Evolutionary conservation across 1,140 invertebrate species (phyloP).

Genomic region (Cherax quadricarinatus): DNA sequence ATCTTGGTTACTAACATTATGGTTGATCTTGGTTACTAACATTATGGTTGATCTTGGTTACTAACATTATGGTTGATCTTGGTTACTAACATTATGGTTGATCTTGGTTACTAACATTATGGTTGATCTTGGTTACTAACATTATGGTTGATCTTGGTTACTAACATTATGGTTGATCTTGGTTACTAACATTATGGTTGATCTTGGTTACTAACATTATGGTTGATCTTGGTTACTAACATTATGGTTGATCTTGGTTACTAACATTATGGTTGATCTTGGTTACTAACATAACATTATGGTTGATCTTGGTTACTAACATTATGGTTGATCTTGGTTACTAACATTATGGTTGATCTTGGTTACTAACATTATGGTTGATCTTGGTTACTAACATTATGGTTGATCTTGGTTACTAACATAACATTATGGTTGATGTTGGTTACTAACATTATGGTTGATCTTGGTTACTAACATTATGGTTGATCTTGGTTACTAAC

Average conservation of each 20-base stretch:
- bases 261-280: not conserved
- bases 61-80: not conserved
- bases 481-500: not conserved
- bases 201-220: not conserved
- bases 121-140: not conserved
- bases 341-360: not conserved
- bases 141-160: not conserved
- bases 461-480: not conserved
- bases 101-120: no score
- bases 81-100: not conserved
- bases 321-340: not conserved
- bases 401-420: not conserved
- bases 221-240: not conserved
- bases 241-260: not conserved
- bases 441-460: no score
- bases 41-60: not conserved
- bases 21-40: no score
- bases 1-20: no score
- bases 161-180: not conserved
- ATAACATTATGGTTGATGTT: no score
- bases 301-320: not conserved
- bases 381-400: not conserved
- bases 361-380: not conserved
- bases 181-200: not conserved
- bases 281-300: not conserved